Conservation (phyloP, 1,140 invertebrate genomes). For the Zophobas atratus region DNA sequence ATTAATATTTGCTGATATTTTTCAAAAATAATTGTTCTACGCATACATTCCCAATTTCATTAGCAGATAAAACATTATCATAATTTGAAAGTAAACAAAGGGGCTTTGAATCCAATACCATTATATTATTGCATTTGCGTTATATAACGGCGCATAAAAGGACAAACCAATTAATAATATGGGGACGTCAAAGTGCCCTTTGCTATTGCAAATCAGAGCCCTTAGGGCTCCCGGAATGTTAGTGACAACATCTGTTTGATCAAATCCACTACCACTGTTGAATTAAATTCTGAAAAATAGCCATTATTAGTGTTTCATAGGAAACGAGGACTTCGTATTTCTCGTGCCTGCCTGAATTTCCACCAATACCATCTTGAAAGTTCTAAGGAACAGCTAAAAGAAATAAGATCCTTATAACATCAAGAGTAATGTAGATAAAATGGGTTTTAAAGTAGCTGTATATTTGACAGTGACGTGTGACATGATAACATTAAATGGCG, state of each 20-base stretch:
- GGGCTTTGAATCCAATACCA: too few species aligned
- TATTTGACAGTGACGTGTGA: slow-evolving; percentile 51
- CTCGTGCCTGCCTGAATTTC: too few species aligned
- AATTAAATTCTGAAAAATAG: too few species aligned
- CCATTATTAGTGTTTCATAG: too few species aligned
- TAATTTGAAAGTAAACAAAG: too few species aligned
- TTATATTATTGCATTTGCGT: too few species aligned
- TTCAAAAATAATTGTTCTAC: too few species aligned
- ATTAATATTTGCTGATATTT: too few species aligned
- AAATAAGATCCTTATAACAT: slow-evolving; percentile 56
- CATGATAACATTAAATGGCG: slow-evolving; percentile 50
- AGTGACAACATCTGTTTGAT: slow-evolving; percentile 26
- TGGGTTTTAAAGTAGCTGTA: slow-evolving; percentile 53
- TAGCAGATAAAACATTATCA: too few species aligned
- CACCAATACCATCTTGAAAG: too few species aligned
- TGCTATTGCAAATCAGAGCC: slow-evolving; percentile 26
- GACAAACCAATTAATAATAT: slow-evolving; percentile 22
- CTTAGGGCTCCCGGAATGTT: slow-evolving; percentile 21
- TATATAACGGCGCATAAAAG: background rate
- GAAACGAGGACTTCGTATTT: too few species aligned
- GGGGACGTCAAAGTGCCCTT: slow-evolving; percentile 18
- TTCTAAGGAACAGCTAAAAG: slow-evolving; percentile 39
- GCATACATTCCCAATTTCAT: too few species aligned
- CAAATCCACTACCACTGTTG: background rate
- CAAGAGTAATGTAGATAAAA: slow-evolving; percentile 52